phyloP scores from a whole-genome alignment of 2,113 vertebrate species.

The Misgurnus mizolepis region DNA sequence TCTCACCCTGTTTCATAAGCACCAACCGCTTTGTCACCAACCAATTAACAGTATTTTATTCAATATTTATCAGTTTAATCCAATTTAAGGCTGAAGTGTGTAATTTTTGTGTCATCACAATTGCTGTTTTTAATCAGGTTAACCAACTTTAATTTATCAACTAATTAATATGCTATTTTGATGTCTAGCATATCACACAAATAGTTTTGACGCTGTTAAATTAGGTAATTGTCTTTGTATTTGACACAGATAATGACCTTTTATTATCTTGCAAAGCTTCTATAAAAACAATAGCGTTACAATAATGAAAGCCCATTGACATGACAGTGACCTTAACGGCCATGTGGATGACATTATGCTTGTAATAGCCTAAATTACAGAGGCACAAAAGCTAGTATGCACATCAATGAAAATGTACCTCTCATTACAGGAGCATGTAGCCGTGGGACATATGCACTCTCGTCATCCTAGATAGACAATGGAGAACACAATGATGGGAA shows the following conservation, averaged over 20 bases:
- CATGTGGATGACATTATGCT: constrained; percentile 66
- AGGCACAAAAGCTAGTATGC: constrained; percentile 44
- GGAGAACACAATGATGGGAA: background rate
- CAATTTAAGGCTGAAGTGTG: no score
- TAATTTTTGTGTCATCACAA: no score
- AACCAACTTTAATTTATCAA: no score
- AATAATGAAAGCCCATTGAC: constrained; percentile 70
- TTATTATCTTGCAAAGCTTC: constrained; percentile 57
- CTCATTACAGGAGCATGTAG: constrained; percentile 40
- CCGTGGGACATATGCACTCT: constrained; percentile 25
- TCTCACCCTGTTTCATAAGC: no score
- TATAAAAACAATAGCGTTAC: constrained; percentile 58
- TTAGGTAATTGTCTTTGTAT: constrained; percentile 50
- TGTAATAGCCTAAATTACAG: constrained; percentile 70
- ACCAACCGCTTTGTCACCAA: no score
- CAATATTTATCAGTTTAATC: no score
- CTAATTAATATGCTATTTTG: no score
- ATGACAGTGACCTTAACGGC: constrained; percentile 70
- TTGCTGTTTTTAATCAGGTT: no score
- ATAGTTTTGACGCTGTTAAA: no score
- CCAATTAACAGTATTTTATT: no score
- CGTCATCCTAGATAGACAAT: constrained; percentile 31
- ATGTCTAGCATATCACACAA: no score
- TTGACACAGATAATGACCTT: constrained; percentile 67
- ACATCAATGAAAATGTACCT: constrained; percentile 38